Conservation (phyloP, 2,888 invertebrate genomes). For the Sarcophaga variegata region DNA sequence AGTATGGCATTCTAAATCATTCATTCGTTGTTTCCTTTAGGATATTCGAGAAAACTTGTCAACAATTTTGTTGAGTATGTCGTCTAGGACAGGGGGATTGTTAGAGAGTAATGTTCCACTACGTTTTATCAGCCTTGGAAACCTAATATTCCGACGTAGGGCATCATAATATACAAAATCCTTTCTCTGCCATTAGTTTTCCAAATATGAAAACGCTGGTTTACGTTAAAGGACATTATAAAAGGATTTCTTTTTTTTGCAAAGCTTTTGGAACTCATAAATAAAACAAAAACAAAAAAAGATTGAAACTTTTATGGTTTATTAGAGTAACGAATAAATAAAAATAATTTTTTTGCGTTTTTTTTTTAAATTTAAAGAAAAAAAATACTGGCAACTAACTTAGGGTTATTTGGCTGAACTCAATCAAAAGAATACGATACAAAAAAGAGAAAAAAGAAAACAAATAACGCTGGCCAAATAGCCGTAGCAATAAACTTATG, state of each 20-base stretch:
- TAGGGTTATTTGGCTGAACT: background rate
- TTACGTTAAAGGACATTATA: conserved; percentile 1
- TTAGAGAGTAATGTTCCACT: too few relatives aligned
- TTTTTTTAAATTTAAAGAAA: too few relatives aligned
- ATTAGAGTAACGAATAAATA: conserved; percentile 30
- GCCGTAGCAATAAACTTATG: too few relatives aligned
- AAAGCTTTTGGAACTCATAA: background rate
- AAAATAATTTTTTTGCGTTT: background rate
- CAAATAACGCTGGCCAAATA: background rate
- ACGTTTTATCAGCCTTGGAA: too few relatives aligned
- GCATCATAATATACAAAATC: too few relatives aligned
- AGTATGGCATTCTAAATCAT: too few relatives aligned
- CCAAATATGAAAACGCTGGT: background rate
- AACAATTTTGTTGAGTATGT: too few relatives aligned
- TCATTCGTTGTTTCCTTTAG: too few relatives aligned
- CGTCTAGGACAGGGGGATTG: fast-evolving
- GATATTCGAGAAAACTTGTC: too few relatives aligned
- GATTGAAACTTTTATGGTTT: conserved; percentile 28
- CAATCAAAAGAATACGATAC: background rate
- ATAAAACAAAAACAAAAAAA: conserved; percentile 9
- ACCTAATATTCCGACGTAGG: too few relatives aligned
- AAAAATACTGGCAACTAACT: background rate
- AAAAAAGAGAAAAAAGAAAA: background rate
- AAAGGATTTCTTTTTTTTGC: background rate
- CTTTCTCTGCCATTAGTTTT: background rate